phyloP scores from a whole-genome alignment of 2,888 invertebrate species.

The Lycaena phlaeas region DNA sequence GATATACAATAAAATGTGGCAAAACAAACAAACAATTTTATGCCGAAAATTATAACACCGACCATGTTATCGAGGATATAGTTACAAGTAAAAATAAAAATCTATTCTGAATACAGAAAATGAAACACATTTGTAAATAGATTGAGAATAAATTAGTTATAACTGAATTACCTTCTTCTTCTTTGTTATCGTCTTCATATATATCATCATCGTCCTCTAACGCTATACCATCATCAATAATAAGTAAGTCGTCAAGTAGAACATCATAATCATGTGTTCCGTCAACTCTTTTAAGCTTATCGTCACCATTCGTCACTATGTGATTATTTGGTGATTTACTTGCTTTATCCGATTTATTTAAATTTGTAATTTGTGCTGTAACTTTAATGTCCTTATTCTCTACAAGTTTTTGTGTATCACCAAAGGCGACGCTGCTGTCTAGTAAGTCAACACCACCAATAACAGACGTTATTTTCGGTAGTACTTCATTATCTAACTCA shows the following conservation, averaged over 20 bases:
- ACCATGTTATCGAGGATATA: no score
- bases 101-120: no score
- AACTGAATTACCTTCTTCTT: conserved; percentile 23
- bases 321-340: not conserved
- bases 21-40: no score
- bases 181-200: conserved; percentile 25
- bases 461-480: conserved; percentile 18
- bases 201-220: conserved; percentile 34
- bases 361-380: no score
- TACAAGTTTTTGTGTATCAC: no score
- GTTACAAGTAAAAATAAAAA: no score
- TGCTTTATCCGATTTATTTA: not conserved
- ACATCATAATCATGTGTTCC: conserved; percentile 23
- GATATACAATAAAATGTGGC: no score
- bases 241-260: conserved; percentile 10
- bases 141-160: no score
- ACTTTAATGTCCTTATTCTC: no score
- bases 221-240: conserved; percentile 36
- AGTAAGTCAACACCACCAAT: conserved; percentile 10
- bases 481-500: not conserved
- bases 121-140: no score
- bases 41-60: no score
- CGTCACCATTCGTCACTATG: not conserved
- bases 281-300: conserved; percentile 26
- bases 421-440: no score